These are phyloP conservation scores for Meandrina meandrites DNA, from an alignment of 92 coral and sea anemone species.

Conservation along the genomic window DNA sequence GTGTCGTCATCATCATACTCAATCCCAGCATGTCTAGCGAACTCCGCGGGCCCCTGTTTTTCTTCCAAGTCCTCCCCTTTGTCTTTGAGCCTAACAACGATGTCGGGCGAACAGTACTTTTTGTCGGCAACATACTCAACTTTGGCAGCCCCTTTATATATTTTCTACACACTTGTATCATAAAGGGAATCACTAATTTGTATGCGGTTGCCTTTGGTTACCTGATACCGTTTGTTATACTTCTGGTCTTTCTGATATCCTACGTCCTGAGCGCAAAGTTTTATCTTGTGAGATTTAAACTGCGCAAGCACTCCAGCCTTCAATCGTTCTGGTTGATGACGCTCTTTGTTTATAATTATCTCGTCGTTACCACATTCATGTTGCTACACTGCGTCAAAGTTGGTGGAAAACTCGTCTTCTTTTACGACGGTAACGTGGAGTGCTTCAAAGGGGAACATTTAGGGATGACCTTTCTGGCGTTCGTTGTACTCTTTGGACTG, in stretches of 20 bases:
- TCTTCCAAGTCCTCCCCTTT: conserved; percentile 93
- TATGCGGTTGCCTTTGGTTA: conserved; percentile 80
- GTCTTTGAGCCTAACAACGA: conserved; percentile 65
- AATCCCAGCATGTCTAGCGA: conserved; percentile 92
- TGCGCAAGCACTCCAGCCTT: conserved; percentile 82
- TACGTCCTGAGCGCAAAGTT: conserved; percentile 71
- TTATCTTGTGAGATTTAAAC: conserved; percentile 73
- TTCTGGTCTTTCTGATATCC: conserved; percentile 70
- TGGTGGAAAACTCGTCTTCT: conserved; percentile 74
- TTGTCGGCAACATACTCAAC: conserved; percentile 64
- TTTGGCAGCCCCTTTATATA: conserved; percentile 88
- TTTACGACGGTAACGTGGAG: conserved; percentile 79
- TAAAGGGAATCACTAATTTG: conserved; percentile 72
- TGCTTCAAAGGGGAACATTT: conserved; percentile 82
- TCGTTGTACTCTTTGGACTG: conserved; percentile 52
- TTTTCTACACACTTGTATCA: conserved; percentile 65
- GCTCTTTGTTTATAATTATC: conserved; percentile 82
- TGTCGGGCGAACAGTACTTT: conserved; percentile 67
- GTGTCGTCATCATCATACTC: conserved; percentile 75
- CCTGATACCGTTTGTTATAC: conserved; percentile 71
- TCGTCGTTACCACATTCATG: conserved; percentile 77
- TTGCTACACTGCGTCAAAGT: conserved; percentile 80
- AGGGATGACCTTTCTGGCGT: conserved; percentile 65
- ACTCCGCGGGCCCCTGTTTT: conserved; percentile 95
- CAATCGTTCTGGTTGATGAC: conserved; percentile 94